phyloP scores from a whole-genome alignment of 1,140 invertebrate genomes.

The honey bee (Apis mellifera) region Amel_HAv3.1 CM009931.2:22242501-22243000 shows the following conservation, averaged over 20 bases:
- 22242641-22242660: conserved; percentile 35
- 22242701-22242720: conserved; percentile 16
- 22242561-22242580: neutral
- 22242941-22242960: conserved; percentile 21
- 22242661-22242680: conserved; percentile 23
- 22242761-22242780: neutral
- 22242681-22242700: conserved; percentile 1
- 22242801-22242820: neutral
- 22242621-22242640: neutral
- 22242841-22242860: neutral
- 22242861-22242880: neutral
- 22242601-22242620: neutral
- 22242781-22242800: neutral
- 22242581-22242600: no score
- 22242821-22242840: conserved; percentile 5
- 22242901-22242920: neutral
- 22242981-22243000: conserved; percentile 34
- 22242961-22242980: neutral
- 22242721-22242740: conserved; percentile 6
- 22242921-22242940: no score
- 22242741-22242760: neutral
- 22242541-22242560: neutral
- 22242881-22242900: conserved; percentile 7
- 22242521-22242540: no score
- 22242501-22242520: no score